Conservation (phyloP, 2,113 vertebrate species). For the Limanda limanda region DNA sequence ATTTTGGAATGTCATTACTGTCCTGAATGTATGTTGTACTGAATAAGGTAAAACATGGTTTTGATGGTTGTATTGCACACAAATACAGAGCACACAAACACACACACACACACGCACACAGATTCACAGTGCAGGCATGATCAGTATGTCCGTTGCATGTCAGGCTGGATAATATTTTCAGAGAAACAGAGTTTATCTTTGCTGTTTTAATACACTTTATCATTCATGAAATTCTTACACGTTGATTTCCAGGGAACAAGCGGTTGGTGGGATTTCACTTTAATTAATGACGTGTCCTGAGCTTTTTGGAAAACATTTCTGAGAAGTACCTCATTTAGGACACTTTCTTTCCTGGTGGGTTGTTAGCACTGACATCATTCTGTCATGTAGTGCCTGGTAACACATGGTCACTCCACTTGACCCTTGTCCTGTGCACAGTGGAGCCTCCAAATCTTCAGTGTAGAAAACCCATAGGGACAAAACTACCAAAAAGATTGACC, state of each 20-base stretch:
- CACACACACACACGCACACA: neutral
- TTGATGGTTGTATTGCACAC: neutral
- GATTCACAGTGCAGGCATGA: neutral
- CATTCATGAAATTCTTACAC: no score
- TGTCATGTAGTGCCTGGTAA: conserved; percentile 54
- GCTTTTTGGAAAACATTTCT: conserved; percentile 68
- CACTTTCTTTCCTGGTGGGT: conserved; percentile 41
- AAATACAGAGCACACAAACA: neutral
- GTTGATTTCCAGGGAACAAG: neutral
- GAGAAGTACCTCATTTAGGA: conserved; percentile 50
- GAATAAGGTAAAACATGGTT: neutral
- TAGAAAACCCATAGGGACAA: no score
- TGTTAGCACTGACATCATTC: conserved; percentile 51
- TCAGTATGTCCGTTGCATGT: neutral
- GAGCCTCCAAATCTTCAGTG: neutral
- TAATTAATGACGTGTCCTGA: neutral
- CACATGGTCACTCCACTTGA: conserved; percentile 69
- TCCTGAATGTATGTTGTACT: neutral
- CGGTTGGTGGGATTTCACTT: neutral
- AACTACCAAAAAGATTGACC: no score
- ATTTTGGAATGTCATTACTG: no score
- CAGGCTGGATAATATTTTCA: neutral
- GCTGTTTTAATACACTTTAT: neutral
- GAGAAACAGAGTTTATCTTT: neutral
- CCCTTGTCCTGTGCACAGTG: conserved; percentile 61